These are phyloP conservation scores for Raja brachyura DNA, from an alignment of 2,113 vertebrate species.

Conservation along the genomic window DNA sequence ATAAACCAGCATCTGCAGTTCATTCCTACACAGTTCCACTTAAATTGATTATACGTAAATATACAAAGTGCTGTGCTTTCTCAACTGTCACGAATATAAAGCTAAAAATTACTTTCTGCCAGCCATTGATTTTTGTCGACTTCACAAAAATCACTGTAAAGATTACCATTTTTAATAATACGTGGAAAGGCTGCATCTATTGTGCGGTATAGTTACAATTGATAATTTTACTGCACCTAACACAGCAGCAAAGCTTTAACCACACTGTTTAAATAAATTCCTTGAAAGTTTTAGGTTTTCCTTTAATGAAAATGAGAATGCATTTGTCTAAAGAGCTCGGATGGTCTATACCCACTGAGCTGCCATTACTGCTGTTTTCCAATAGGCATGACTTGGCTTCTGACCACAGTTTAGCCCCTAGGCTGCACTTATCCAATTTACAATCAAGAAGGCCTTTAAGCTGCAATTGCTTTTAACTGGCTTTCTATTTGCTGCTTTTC, in stretches of 20 bases:
- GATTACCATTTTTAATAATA: neutral
- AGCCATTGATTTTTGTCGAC: neutral
- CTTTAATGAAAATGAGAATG: slow-evolving; percentile 16
- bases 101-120: neutral
- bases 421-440: slow-evolving; percentile 1
- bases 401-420: neutral
- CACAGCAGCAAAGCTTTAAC: neutral
- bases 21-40: neutral
- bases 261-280: neutral
- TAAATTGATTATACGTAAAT: neutral
- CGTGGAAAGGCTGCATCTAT: neutral
- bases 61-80: neutral
- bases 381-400: neutral
- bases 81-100: neutral
- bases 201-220: neutral
- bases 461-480: neutral
- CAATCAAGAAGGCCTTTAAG: neutral
- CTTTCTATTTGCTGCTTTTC: neutral
- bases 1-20: too few species aligned
- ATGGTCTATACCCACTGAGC: neutral
- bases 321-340: neutral
- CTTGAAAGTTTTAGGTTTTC: neutral
- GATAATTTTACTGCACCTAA: neutral
- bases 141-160: neutral
- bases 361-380: neutral